A percentile compares a stretch with the other conserved stretches of the same genome.
Conservation (phyloP, 2,113 vertebrate genomes). For the Brachionichthys hirsutus region DNA sequence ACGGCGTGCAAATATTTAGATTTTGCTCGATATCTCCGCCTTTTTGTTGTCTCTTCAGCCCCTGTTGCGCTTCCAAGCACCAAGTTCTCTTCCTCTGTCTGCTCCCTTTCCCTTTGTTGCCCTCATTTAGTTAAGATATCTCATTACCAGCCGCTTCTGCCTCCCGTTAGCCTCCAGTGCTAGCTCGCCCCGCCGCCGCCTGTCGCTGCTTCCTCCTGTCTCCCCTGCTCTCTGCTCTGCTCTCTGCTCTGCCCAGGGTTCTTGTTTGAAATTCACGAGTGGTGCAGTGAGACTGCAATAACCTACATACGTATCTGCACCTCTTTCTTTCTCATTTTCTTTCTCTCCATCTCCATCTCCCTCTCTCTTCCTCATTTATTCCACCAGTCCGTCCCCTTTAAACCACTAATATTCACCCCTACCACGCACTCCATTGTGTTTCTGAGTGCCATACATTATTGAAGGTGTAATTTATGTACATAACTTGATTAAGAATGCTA, state of each 20-base stretch:
- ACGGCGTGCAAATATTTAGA: neutral
- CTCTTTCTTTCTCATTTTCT: slow-evolving; percentile 37
- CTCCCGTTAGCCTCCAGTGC: slow-evolving; percentile 66
- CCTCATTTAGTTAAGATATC: slow-evolving; percentile 63
- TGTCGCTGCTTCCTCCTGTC: slow-evolving; percentile 32
- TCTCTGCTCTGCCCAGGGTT: slow-evolving; percentile 67
- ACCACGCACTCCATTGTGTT: slow-evolving; percentile 19
- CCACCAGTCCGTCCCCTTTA: slow-evolving; percentile 11
- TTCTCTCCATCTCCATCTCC: neutral
- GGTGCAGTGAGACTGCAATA: slow-evolving; percentile 71
- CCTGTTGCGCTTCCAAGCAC: slow-evolving; percentile 5
- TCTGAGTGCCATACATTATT: slow-evolving; percentile 43
- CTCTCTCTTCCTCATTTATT: slow-evolving; percentile 29
- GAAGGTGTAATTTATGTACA: slow-evolving; percentile 42
- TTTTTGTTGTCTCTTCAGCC: slow-evolving; percentile 21
- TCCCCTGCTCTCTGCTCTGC: slow-evolving; percentile 51
- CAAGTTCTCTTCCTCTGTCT: slow-evolving; percentile 27
- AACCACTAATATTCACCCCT: slow-evolving; percentile 11
- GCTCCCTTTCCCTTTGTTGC: slow-evolving; percentile 37
- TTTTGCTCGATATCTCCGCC: slow-evolving; percentile 8
- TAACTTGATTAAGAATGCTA: slow-evolving; percentile 28
- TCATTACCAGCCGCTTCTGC: slow-evolving; percentile 65
- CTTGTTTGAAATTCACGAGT: slow-evolving; percentile 73
- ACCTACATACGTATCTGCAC: slow-evolving; percentile 64
- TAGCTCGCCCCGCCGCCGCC: slow-evolving; percentile 42